Base-by-base conservation (phyloP, 37 sponge, comb jelly and placozoan species). In the Haliclona indistincta region DNA sequence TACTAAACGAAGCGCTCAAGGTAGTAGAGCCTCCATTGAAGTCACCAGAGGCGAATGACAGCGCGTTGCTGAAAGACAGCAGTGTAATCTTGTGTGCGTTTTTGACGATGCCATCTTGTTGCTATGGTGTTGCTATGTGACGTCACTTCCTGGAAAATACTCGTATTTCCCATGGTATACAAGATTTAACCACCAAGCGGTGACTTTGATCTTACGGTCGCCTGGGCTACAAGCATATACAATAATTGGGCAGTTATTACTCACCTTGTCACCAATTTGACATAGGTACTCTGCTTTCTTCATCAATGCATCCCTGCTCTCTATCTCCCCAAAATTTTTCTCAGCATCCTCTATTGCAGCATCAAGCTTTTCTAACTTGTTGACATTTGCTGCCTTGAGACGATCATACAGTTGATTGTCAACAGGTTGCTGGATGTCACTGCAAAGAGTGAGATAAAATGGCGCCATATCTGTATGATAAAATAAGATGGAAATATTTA, bases 211-310 rank as follows among this genome's bases (percentile, higher is more conserved):
- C n/a, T n/a, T n/a, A n/a, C n/a, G n/a, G n/a, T n/a, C n/a, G n/a
- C n/a, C n/a, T n/a, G n/a, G n/a, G 34, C 17, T 22, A 25, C 23
- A 62, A 19, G 13, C 23, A 62, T 34, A 26, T 67, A 32, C 11
- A 67, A 20, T 43, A 67, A 67, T 67, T 43, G 39, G 26, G 11
- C 25, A 58, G 54, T 13, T 35, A n/a, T 55, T 33, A n/a, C 64
- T 40, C 25, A 82, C 94, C 82, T 96, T 98, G 62, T 93, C 87
- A 26, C 99, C 96, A 1, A 95, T 93, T n/a, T 19, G 64, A 49
- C 86, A 93, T 44, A 98, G 78, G 70, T 98, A 98, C 71, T 98
- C 99, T 17, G 96, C 97, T 70, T 93, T 92, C 70, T 89, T 83
- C 67, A 95, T 53, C 56, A 95, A 64, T 3, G 94, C 88, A 20